Conservation (phyloP, 2,888 invertebrate genomes). For the Lymantria monacha region DNA sequence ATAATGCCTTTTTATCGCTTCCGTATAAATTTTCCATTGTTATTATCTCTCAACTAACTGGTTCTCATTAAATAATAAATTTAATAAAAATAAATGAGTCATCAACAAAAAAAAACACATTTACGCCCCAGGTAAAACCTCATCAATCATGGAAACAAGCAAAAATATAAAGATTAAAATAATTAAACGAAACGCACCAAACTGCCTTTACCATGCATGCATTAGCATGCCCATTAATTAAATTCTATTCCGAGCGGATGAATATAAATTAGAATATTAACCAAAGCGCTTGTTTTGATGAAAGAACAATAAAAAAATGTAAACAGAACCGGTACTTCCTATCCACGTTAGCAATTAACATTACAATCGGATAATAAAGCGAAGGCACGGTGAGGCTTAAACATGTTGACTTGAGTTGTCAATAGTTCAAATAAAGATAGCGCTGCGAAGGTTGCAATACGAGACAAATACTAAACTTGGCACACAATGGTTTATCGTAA, state of each 20-base stretch:
- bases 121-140: not conserved
- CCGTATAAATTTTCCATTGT: no score
- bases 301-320: constrained; percentile 37
- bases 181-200: constrained; percentile 16
- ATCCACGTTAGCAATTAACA: constrained; percentile 38
- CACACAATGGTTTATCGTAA: constrained; percentile 14
- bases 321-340: constrained; percentile 30
- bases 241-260: constrained; percentile 12
- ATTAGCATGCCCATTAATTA: constrained; percentile 6
- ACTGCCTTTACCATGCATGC: constrained; percentile 3
- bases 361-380: constrained; percentile 38
- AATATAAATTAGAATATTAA: constrained; percentile 27
- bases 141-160: constrained; percentile 31
- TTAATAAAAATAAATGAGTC: not conserved
- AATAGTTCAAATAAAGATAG: constrained; percentile 8
- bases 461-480: constrained; percentile 13
- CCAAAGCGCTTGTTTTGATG: constrained; percentile 24
- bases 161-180: constrained; percentile 15
- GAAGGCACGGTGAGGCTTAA: constrained; percentile 30
- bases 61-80: not conserved
- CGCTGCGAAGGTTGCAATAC: constrained; percentile 8
- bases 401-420: constrained; percentile 36
- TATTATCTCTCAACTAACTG: no score
- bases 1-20: no score
- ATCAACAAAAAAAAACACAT: not conserved